phyloP scores from a whole-genome alignment of 2,888 invertebrate genomes.

The Apodemia mormo region DNA sequence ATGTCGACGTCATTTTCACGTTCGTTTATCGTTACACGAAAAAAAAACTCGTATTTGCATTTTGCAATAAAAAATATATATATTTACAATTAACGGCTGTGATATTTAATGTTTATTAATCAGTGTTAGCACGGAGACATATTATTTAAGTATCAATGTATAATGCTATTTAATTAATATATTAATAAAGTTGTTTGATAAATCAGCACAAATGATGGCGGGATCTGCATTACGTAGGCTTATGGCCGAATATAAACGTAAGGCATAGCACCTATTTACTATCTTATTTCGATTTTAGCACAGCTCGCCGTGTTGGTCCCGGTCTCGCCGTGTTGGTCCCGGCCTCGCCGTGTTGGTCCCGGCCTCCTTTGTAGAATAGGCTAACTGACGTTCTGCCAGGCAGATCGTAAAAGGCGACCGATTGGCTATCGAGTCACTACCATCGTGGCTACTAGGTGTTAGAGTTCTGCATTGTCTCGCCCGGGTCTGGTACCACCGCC shows the following conservation, averaged over 20 bases:
- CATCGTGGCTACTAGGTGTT: no score
- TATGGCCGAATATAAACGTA: slow-evolving; percentile 94
- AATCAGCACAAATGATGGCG: slow-evolving; percentile 82
- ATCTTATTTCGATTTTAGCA: neutral
- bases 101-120: neutral
- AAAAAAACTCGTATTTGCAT: neutral
- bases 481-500: no score
- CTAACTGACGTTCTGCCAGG: no score
- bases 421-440: no score
- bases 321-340: no score
- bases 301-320: neutral
- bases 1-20: neutral
- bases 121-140: neutral
- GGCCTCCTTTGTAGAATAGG: no score
- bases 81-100: neutral
- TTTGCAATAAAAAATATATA: neutral
- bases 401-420: no score
- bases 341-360: no score
- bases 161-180: slow-evolving; percentile 20
- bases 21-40: neutral
- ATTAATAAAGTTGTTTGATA: slow-evolving; percentile 9
- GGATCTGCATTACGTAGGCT: slow-evolving; percentile 91
- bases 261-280: slow-evolving; percentile 54
- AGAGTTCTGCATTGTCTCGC: no score
- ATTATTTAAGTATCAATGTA: neutral